Conservation (phyloP, 2,113 vertebrate genomes). For the Anser cygnoides region DNA sequence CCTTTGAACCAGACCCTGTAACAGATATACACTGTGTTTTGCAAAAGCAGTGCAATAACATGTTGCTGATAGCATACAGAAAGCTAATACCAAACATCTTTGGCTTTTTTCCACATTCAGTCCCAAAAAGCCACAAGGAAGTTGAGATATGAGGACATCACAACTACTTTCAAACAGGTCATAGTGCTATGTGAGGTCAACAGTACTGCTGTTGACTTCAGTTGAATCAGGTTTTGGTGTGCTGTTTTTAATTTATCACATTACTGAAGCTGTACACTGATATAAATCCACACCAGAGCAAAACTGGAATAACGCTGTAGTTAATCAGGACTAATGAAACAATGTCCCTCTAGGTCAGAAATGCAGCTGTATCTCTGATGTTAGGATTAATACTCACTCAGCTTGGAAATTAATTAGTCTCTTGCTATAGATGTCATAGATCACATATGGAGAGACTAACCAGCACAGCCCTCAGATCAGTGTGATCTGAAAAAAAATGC, state of each 20-base stretch:
- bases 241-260: conserved; percentile 32
- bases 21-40: not conserved
- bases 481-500: not conserved
- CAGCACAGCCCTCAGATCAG: conserved; percentile 1
- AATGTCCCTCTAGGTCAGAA: conserved; percentile 34
- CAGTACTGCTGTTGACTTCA: not conserved
- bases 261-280: not conserved
- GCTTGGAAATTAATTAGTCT: conserved; percentile 22
- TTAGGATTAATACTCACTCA: not conserved
- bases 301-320: conserved; percentile 1
- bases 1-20: not conserved
- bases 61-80: not conserved
- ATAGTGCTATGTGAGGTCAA: not conserved
- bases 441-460: not conserved
- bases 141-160: not conserved
- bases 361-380: conserved; percentile 37
- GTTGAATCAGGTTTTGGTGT: not conserved
- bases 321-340: conserved; percentile 43
- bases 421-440: not conserved
- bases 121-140: not conserved
- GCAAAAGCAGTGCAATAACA: not conserved
- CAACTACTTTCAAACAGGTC: not conserved
- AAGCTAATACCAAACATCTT: not conserved
- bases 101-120: not conserved
- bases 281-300: conserved; percentile 18